Evolutionary conservation across 2,888 invertebrate species (phyloP).

Genomic region (Allacma fusca): DNA sequence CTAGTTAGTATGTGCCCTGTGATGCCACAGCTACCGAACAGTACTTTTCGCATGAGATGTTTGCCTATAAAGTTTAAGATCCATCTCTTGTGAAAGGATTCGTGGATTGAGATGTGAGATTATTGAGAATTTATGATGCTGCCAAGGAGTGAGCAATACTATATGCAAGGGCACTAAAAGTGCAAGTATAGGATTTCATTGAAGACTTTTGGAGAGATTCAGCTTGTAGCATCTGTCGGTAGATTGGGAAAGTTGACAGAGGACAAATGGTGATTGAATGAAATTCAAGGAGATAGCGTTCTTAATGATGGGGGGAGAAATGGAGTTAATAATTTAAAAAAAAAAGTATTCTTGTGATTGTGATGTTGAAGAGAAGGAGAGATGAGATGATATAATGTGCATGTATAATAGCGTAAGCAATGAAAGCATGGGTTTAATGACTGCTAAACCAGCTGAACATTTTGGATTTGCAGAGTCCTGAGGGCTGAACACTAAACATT

Average conservation of each 20-base stretch:
- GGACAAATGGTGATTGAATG: background rate
- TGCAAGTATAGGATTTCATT: too few relatives aligned
- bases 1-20: too few relatives aligned
- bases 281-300: background rate
- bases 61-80: too few relatives aligned
- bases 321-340: background rate
- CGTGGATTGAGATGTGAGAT: too few relatives aligned
- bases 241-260: background rate
- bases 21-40: too few relatives aligned
- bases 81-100: too few relatives aligned
- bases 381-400: background rate
- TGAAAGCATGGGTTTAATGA: background rate
- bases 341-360: background rate
- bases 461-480: slow-evolving; percentile 20
- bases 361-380: background rate
- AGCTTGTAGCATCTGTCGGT: too few relatives aligned
- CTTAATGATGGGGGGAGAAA: background rate
- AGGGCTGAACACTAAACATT: slow-evolving; percentile 35
- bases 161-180: too few relatives aligned
- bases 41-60: too few relatives aligned
- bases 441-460: background rate
- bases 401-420: background rate
- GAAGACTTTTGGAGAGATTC: too few relatives aligned
- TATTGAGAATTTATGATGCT: too few relatives aligned
- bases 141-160: too few relatives aligned